Conservation (phyloP, 1,140 invertebrate species). For the Bombus difficillimus region DNA sequence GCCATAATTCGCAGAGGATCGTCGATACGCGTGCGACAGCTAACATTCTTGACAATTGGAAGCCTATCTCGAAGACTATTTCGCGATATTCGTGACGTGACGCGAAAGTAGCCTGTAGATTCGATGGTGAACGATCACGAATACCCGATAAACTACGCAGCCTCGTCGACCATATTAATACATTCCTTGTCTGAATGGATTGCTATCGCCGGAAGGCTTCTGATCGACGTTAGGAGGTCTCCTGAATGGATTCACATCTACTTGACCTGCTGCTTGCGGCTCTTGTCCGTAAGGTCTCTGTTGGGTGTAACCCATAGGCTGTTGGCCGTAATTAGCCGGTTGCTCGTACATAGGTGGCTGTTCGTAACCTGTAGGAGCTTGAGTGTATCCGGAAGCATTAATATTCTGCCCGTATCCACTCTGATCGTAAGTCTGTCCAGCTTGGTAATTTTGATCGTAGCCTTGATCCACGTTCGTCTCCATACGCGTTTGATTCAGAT, state of each 20-base stretch:
- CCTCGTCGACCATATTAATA: conserved; percentile 65
- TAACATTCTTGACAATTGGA: conserved; percentile 72
- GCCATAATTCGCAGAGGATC: neutral
- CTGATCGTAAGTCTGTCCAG: conserved; percentile 70
- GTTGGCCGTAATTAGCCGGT: conserved; percentile 73
- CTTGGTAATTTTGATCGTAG: conserved; percentile 76
- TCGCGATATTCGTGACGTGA: conserved; percentile 9
- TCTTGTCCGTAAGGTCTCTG: conserved; percentile 71
- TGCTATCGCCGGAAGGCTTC: conserved; percentile 81
- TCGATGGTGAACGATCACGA: conserved; percentile 21
- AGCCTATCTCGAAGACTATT: conserved; percentile 80
- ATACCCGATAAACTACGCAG: conserved; percentile 13
- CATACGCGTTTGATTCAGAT: conserved; percentile 85
- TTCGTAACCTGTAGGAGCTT: conserved; percentile 77
- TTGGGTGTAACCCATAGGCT: conserved; percentile 65
- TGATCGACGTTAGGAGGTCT: conserved; percentile 73
- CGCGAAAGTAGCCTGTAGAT: neutral
- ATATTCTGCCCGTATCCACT: conserved; percentile 74
- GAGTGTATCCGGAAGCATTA: conserved; percentile 23
- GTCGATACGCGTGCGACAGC: conserved; percentile 35
- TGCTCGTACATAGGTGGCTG: conserved; percentile 77
- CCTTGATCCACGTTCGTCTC: conserved; percentile 88
- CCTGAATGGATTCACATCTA: conserved; percentile 85
- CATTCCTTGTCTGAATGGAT: conserved; percentile 84
- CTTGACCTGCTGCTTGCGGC: conserved; percentile 50